Evolutionary conservation across 2,113 vertebrate genomes (phyloP).

Genomic region (Herpailurus yagouaroundi): DNA sequence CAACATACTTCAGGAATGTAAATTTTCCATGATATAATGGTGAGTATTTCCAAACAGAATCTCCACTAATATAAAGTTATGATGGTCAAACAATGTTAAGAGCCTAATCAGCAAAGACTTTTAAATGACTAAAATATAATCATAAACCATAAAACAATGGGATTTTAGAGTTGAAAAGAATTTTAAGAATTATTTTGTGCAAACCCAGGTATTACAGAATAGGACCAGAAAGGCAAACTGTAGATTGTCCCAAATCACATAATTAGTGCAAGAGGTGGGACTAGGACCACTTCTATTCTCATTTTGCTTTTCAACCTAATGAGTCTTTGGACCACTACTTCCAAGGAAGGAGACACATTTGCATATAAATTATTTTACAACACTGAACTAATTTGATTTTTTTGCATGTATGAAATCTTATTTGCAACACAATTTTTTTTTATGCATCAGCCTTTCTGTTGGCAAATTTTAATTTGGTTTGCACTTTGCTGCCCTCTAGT

Average conservation of each 20-base stretch:
- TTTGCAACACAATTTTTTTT: neutral
- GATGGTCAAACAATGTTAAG: neutral
- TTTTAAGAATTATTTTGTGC: neutral
- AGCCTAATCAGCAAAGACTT: neutral
- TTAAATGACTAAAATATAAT: conserved; percentile 3
- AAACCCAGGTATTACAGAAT: neutral
- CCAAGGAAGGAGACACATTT: neutral
- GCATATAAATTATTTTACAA: neutral
- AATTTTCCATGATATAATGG: neutral
- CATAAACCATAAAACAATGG: neutral
- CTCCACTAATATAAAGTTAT: neutral
- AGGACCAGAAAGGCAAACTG: neutral
- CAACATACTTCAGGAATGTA: neutral
- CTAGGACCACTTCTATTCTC: neutral
- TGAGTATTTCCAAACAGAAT: conserved; percentile 11
- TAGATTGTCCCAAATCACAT: neutral
- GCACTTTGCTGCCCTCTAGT: conserved; percentile 55
- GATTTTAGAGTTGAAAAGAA: conserved; percentile 2
- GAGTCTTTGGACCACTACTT: neutral
- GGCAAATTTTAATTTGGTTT: conserved; percentile 37
- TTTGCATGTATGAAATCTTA: conserved; percentile 25
- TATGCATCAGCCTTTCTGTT: neutral
- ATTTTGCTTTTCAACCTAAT: neutral
- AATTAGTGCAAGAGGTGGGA: neutral
- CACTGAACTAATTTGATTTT: neutral